Percentiles rank a stretch among this genome's conserved stretches.
Evolutionary conservation across 2,888 invertebrate genomes (phyloP).

Genomic region (Tenthredo notha): DNA sequence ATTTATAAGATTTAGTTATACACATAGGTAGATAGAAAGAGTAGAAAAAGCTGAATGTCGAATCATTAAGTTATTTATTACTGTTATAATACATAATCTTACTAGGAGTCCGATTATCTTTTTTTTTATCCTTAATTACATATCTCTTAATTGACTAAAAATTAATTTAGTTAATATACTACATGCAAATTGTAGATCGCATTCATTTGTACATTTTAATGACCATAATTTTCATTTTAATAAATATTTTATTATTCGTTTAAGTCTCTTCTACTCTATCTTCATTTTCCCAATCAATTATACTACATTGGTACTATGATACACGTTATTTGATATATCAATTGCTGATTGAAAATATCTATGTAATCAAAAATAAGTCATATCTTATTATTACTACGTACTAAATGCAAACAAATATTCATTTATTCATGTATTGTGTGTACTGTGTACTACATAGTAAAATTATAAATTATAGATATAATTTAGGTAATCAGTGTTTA

Average conservation of each 20-base stretch:
- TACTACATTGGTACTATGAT: not conserved
- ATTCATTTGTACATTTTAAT: constrained; percentile 42
- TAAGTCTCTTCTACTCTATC: not conserved
- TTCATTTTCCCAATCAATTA: not conserved
- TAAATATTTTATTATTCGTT: constrained; percentile 51
- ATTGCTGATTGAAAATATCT: not conserved
- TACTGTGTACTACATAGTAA: too few species aligned
- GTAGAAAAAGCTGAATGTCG: constrained; percentile 20
- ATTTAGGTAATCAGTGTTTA: not conserved
- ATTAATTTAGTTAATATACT: not conserved
- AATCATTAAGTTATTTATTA: constrained; percentile 9
- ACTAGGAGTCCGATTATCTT: not conserved
- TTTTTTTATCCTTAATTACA: not conserved
- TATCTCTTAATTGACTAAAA: not conserved
- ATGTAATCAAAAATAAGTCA: not conserved
- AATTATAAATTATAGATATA: not conserved
- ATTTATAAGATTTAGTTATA: constrained; percentile 25
- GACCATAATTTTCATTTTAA: constrained; percentile 50
- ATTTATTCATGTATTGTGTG: not conserved
- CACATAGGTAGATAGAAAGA: not conserved
- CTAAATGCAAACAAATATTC: not conserved
- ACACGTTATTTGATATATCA: not conserved
- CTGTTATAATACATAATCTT: not conserved
- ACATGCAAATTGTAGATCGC: not conserved
- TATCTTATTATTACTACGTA: not conserved